These are phyloP conservation scores for Heliconius charithonia DNA, from an alignment of 2,888 invertebrate genomes.

Conservation along the genomic window DNA sequence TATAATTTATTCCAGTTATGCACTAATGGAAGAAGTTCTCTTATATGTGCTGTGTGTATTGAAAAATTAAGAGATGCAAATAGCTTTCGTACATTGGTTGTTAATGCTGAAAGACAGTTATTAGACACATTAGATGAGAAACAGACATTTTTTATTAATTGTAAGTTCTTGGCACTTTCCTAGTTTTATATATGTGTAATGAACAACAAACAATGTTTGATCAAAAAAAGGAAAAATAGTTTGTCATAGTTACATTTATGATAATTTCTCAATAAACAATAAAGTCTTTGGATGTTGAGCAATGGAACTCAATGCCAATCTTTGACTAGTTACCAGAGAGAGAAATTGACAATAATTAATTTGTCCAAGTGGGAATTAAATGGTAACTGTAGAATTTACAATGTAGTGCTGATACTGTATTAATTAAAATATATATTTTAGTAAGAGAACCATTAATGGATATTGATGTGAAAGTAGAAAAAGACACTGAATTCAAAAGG, in stretches of 20 bases:
- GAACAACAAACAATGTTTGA: not conserved
- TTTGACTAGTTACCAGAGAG: too few species aligned
- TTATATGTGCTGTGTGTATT: slow-evolving; percentile 64
- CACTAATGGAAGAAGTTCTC: slow-evolving; percentile 52
- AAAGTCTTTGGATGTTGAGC: too few species aligned
- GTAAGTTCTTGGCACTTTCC: slow-evolving; percentile 48
- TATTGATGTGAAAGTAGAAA: slow-evolving; percentile 33
- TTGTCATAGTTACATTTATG: too few species aligned
- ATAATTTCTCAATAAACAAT: too few species aligned
- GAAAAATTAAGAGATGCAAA: slow-evolving; percentile 61
- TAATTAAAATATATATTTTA: slow-evolving; percentile 31
- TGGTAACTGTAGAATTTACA: too few species aligned
- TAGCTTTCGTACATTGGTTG: slow-evolving; percentile 62
- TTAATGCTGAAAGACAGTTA: slow-evolving; percentile 59
- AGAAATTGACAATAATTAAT: too few species aligned
- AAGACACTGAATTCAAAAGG: slow-evolving; percentile 24
- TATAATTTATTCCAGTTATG: slow-evolving; percentile 58
- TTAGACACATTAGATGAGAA: slow-evolving; percentile 54
- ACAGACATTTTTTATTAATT: slow-evolving; percentile 60
- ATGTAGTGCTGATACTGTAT: too few species aligned
- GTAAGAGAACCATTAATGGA: slow-evolving; percentile 42
- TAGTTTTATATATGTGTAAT: not conserved
- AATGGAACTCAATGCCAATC: too few species aligned
- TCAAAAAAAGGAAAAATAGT: not conserved
- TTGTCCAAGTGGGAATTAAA: too few species aligned